Base-by-base conservation (phyloP, 2,888 invertebrate species). In the Drosophila rellima region DNA sequence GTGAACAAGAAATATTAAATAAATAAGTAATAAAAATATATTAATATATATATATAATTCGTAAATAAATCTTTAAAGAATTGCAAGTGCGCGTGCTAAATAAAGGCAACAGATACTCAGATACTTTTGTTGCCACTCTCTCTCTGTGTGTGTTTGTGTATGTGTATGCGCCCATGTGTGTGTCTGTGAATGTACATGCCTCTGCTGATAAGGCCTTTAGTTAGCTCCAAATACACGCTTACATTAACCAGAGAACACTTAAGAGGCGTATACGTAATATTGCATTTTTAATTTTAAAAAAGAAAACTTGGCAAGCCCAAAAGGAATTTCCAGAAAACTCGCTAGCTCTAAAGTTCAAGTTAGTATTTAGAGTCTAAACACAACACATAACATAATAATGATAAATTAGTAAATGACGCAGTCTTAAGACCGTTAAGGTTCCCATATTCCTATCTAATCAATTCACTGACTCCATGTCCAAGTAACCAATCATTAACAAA, bases 331-430 rank as follows among this genome's bases (percentile, higher is more conserved):
- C 47, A 70, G 70, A 61, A 64, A 62, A 50, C 31, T 47, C 47
- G 47, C 18, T 11, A 15, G 8, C 42, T 10, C 45, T 7, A 45
- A 45, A 48, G n/a, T 42, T 10, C 29, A 54, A 52, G 56, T 74
- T 73, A 73, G 64, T 61, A 60, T 17, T 26, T 42, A 45, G 45
- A 20, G 18, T 33, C 11, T 18, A 3, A 55, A 42, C 29, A 29
- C 50, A 61, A 33, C n/a, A 35, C 35, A 35, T n/a, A 33, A 52
- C 68, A 86, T 77, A 73, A 84, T 72, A 65, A 48, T 74, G 83
- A 88, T 79, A 86, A 74, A 78, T 80, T 80, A 65, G 83, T 82
- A 78, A 80, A 82, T 89, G 85, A 82, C 88, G 88, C 88, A 89
- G 82, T 85, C 70, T 61, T 82, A 39, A 75, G 63, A 56, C 23